Evolutionary conservation across 2,888 invertebrate genomes (phyloP).

Genomic region (Creontiades dilutus): DNA sequence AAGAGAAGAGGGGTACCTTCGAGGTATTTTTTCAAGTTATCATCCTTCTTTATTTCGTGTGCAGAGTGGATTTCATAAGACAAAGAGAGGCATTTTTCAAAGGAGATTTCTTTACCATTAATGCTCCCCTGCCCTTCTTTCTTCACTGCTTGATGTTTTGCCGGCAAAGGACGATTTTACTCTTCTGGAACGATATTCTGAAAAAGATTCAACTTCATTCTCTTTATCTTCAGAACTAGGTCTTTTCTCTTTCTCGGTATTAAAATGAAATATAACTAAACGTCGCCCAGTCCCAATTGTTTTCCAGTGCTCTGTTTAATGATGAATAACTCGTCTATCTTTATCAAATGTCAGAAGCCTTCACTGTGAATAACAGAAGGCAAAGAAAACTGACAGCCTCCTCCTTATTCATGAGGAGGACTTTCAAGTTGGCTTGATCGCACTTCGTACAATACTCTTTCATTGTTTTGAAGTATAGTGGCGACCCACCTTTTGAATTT

Average conservation of each 20-base stretch:
- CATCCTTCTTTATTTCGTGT: slow-evolving; percentile 66
- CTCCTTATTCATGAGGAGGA: too few relatives aligned
- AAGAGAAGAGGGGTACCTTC: slow-evolving; percentile 11
- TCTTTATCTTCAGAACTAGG: slow-evolving; percentile 28
- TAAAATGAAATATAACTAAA: slow-evolving; percentile 65
- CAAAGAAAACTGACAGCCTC: too few relatives aligned
- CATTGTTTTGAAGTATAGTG: too few relatives aligned
- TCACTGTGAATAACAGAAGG: too few relatives aligned
- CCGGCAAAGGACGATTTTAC: slow-evolving; percentile 50
- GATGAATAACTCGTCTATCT: slow-evolving; percentile 12
- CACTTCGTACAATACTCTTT: too few relatives aligned
- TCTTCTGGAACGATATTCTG: slow-evolving; percentile 65
- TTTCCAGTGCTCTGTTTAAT: slow-evolving; percentile 46
- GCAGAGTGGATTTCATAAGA: slow-evolving; percentile 64
- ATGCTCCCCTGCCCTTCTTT: not conserved
- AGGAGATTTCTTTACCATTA: slow-evolving; percentile 70
- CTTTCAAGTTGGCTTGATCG: too few relatives aligned
- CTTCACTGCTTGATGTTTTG: slow-evolving; percentile 62
- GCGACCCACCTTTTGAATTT: too few relatives aligned
- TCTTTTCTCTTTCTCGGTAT: slow-evolving; percentile 29
- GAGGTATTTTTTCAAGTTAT: slow-evolving; percentile 54
- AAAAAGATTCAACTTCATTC: slow-evolving; percentile 52
- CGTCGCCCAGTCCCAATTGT: slow-evolving; percentile 23
- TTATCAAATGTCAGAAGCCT: too few relatives aligned
- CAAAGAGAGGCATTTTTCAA: slow-evolving; percentile 68